Evolutionary conservation across 1,140 invertebrate genomes (phyloP).

Genomic region (Drosophila carrolli): DNA sequence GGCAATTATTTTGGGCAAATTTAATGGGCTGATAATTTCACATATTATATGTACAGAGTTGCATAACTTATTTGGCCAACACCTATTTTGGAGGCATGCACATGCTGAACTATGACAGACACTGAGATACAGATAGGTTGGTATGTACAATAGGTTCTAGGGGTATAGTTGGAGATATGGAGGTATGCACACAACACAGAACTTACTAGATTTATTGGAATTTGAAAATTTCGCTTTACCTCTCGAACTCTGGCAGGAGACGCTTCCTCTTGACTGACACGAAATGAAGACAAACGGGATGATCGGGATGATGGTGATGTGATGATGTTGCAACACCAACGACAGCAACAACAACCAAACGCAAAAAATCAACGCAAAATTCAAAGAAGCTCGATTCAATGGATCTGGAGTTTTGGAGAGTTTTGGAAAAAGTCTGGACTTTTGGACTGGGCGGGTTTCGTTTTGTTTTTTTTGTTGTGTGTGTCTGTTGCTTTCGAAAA

Average conservation of each 20-base stretch:
- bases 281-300: constrained; percentile 71
- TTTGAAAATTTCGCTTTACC: constrained; percentile 74
- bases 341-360: constrained; percentile 60
- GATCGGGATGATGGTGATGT: constrained; percentile 56
- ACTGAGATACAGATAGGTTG: constrained; percentile 20
- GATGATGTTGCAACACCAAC: constrained; percentile 62
- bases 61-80: constrained; percentile 31
- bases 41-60: constrained; percentile 70
- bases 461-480: constrained; percentile 5
- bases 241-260: constrained; percentile 60
- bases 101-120: constrained; percentile 62
- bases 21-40: constrained; percentile 81
- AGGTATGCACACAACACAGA: constrained; percentile 68
- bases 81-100: constrained; percentile 54
- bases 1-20: constrained; percentile 74
- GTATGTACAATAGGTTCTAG: constrained; percentile 46
- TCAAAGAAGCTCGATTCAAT: constrained; percentile 67
- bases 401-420: constrained; percentile 32
- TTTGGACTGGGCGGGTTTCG: constrained; percentile 27
- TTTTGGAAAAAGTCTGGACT: constrained; percentile 9
- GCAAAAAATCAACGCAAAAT: constrained; percentile 65
- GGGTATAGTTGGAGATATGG: constrained; percentile 22
- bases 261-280: constrained; percentile 77
- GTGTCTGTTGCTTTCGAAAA: constrained; percentile 42
- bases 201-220: constrained; percentile 78